phyloP scores from a whole-genome alignment of 2,113 vertebrate species.

The Numida meleagris region DNA sequence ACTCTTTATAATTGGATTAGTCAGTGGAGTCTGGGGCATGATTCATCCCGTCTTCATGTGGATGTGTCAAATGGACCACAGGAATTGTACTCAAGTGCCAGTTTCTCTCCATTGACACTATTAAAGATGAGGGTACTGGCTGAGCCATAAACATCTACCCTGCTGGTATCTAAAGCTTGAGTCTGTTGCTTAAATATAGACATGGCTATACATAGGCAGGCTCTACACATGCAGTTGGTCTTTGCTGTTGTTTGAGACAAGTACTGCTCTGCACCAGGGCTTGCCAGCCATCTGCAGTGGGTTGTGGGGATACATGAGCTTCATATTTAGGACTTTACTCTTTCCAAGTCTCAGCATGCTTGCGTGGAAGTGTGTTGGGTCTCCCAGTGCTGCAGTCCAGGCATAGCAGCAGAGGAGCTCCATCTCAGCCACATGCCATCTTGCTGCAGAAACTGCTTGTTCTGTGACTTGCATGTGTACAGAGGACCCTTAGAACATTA shows the following conservation, averaged over 20 bases:
- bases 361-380: neutral
- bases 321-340: neutral
- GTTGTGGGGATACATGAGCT: neutral
- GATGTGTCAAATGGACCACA: neutral
- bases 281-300: neutral
- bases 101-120: neutral
- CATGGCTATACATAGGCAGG: too few species aligned
- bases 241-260: neutral
- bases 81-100: neutral
- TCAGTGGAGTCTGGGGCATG: neutral
- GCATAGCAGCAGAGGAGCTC: neutral
- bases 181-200: neutral
- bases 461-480: rapidly evolving
- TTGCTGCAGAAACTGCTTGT: neutral
- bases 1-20: neutral
- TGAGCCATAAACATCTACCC: neutral
- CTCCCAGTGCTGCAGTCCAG: neutral
- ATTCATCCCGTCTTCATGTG: neutral
- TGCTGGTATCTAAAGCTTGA: neutral
- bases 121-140: neutral
- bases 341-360: neutral
- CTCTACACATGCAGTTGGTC: neutral
- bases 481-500: neutral
- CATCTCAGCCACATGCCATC: neutral
- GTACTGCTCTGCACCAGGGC: neutral